phyloP scores from a whole-genome alignment of 2,888 invertebrate species.

The Druceiella hillmani region DNA sequence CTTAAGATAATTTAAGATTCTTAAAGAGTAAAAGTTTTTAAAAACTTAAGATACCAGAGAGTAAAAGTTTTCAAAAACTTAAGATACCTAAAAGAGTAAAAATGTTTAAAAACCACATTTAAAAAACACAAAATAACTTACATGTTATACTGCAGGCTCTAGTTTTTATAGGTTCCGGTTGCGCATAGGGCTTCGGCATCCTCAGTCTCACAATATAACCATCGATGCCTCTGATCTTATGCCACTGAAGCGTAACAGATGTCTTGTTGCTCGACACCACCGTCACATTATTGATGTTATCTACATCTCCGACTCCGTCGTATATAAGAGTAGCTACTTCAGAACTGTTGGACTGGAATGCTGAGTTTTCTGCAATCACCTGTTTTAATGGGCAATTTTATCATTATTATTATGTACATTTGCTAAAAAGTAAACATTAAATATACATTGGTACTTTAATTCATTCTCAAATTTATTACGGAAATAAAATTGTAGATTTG shows the following conservation, averaged over 20 bases:
- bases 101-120: conserved; percentile 45
- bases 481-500: no score
- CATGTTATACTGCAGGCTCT: conserved; percentile 38
- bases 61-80: conserved; percentile 42
- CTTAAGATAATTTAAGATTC: no score
- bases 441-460: no score
- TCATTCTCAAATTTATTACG: no score
- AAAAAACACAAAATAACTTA: conserved; percentile 31
- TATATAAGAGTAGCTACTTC: conserved; percentile 53
- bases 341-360: conserved; percentile 57
- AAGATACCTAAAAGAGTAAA: conserved; percentile 49
- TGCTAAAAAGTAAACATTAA: conserved; percentile 22
- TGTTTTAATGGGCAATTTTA: conserved; percentile 26
- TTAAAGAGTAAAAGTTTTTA: conserved; percentile 2
- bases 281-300: conserved; percentile 52
- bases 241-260: conserved; percentile 58
- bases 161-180: conserved; percentile 38
- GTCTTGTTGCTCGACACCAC: conserved; percentile 44
- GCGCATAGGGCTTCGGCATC: conserved; percentile 52
- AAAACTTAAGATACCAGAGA: neutral
- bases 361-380: conserved; percentile 62
- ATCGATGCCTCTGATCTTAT: conserved; percentile 49
- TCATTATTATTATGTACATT: conserved; percentile 21
- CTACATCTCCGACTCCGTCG: conserved; percentile 60
- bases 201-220: conserved; percentile 53